Evolutionary conservation across 64 coral and sea anemone genomes (phyloP).

Genomic region (Pachyseris speciosa): DNA sequence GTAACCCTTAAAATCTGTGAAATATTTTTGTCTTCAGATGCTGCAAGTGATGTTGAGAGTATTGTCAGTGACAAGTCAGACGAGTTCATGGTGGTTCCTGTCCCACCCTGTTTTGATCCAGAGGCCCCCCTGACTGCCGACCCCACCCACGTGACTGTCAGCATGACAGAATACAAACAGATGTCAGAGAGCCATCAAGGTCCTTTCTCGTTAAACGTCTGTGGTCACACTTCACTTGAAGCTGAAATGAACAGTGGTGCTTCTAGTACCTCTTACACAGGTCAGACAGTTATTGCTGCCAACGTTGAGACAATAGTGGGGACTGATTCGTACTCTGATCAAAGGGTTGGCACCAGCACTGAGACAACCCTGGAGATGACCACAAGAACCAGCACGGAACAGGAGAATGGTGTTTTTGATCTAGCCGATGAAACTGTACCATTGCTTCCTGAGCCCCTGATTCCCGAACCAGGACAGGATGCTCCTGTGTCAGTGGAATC

Average conservation of each 20-base stretch:
- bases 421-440: background rate
- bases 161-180: slow-evolving; percentile 26
- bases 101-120: slow-evolving; percentile 89
- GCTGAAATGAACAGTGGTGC: background rate
- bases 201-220: background rate
- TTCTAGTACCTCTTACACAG: background rate
- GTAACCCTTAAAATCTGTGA: background rate
- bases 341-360: background rate
- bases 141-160: slow-evolving; percentile 44
- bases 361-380: background rate
- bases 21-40: slow-evolving; percentile 3
- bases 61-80: slow-evolving; percentile 56
- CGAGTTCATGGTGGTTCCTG: slow-evolving; percentile 74
- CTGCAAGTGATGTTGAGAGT: background rate
- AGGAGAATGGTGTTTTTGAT: background rate
- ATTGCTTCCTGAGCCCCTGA: background rate
- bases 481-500: background rate
- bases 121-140: slow-evolving; percentile 71
- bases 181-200: slow-evolving; percentile 29
- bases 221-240: background rate
- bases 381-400: background rate
- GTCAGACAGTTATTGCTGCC: background rate
- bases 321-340: background rate
- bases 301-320: background rate
- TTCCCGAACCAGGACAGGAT: background rate